Conservation (phyloP, 2,888 invertebrate species). For the Synanthedon formicaeformis region DNA sequence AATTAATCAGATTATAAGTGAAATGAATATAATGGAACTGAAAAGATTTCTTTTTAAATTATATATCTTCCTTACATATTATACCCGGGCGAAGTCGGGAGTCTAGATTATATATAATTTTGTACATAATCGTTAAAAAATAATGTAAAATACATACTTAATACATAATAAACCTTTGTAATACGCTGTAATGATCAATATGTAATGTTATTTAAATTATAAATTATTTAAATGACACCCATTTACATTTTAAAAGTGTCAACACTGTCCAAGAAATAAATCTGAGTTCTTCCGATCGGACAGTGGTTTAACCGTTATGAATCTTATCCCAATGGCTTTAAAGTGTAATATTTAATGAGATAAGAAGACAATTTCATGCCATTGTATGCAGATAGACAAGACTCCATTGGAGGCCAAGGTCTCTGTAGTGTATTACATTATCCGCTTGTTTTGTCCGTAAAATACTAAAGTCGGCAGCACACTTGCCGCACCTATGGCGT, state of each 20-base stretch:
- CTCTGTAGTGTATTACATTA: neutral
- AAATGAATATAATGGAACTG: too few relatives aligned
- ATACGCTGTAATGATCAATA: too few relatives aligned
- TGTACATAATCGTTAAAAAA: neutral
- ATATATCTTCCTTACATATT: too few relatives aligned
- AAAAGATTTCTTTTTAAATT: too few relatives aligned
- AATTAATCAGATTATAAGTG: too few relatives aligned
- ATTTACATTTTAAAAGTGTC: neutral
- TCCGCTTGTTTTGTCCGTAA: neutral
- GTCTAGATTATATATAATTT: neutral
- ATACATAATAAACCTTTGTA: too few relatives aligned
- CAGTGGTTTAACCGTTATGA: neutral
- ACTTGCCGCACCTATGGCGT: too few relatives aligned
- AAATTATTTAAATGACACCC: neutral
- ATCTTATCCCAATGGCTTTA: neutral
- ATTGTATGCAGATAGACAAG: neutral
- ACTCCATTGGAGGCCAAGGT: neutral
- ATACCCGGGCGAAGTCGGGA: too few relatives aligned
- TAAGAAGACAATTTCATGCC: neutral
- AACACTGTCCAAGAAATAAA: neutral
- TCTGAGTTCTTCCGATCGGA: neutral
- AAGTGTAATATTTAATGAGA: neutral
- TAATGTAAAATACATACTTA: too few relatives aligned
- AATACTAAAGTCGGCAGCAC: too few relatives aligned
- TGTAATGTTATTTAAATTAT: neutral